Conservation (phyloP, 2,113 vertebrate species). For the Parus major region DNA sequence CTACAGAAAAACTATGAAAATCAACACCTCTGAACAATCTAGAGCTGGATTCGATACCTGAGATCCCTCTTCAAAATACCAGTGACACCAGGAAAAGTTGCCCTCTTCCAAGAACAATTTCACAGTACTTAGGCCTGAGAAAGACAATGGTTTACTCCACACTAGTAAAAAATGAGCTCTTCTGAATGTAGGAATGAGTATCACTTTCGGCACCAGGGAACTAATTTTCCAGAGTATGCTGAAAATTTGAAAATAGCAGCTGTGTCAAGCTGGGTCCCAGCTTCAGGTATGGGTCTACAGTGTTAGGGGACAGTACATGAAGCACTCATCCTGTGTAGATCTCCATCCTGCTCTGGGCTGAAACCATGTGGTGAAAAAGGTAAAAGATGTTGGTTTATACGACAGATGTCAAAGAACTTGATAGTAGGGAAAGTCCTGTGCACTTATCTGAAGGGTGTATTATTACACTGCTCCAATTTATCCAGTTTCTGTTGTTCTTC, state of each 20-base stretch:
- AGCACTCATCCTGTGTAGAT: background rate
- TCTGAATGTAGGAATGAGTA: background rate
- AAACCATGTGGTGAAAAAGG: background rate
- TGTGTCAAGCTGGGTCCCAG: background rate
- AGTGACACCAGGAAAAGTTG: background rate
- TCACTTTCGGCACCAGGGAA: background rate
- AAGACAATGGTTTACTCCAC: background rate
- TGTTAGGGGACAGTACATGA: fast-evolving
- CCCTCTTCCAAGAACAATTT: background rate
- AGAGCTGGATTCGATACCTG: background rate
- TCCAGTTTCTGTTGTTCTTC: background rate
- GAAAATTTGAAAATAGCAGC: background rate
- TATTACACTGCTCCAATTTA: background rate
- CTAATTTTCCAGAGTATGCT: background rate
- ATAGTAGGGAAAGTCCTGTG: background rate
- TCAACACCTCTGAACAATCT: background rate
- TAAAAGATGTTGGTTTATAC: background rate
- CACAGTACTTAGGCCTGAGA: background rate
- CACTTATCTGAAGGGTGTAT: background rate
- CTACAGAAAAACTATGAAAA: background rate
- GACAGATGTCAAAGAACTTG: background rate
- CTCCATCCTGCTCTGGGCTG: background rate
- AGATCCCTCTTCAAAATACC: background rate
- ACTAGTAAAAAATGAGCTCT: background rate
- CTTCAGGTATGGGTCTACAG: fast-evolving